phyloP scores from a whole-genome alignment of 37 sponge, comb jelly and placozoan species.

The Chondrosia reniformis region DNA sequence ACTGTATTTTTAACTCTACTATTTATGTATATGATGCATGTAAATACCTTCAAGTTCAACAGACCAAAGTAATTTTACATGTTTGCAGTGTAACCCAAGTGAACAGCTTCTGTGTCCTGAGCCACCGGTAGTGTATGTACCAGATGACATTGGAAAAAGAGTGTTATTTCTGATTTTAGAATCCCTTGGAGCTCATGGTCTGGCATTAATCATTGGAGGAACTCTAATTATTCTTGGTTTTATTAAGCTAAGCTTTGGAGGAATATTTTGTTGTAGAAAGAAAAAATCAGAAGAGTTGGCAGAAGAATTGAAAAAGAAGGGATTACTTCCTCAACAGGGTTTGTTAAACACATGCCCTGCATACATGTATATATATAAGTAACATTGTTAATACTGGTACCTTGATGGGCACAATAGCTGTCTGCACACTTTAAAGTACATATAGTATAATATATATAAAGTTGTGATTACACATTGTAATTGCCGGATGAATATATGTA shows the following conservation, averaged over 20 bases:
- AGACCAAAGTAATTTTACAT: neutral
- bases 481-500: no score
- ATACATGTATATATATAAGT: neutral
- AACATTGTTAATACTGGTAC: no score
- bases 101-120: conserved; percentile 39
- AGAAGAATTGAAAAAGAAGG: conserved; percentile 49
- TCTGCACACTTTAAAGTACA: no score
- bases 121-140: conserved; percentile 18
- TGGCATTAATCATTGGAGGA: conserved; percentile 47
- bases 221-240: conserved; percentile 53
- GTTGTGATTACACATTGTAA: no score
- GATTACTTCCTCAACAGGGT: conserved; percentile 17
- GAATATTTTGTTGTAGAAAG: conserved; percentile 62
- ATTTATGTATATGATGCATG: no score
- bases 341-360: neutral
- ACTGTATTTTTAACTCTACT: no score
- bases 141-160: neutral
- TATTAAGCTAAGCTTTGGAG: conserved; percentile 65
- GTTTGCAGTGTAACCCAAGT: neutral
- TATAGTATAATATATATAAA: no score
- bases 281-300: conserved; percentile 55
- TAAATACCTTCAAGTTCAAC: no score
- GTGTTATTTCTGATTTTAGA: conserved; percentile 41
- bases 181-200: conserved; percentile 53
- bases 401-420: no score